Evolutionary conservation across 2,113 vertebrate species (phyloP).

Genomic region (Cololabis saira): DNA sequence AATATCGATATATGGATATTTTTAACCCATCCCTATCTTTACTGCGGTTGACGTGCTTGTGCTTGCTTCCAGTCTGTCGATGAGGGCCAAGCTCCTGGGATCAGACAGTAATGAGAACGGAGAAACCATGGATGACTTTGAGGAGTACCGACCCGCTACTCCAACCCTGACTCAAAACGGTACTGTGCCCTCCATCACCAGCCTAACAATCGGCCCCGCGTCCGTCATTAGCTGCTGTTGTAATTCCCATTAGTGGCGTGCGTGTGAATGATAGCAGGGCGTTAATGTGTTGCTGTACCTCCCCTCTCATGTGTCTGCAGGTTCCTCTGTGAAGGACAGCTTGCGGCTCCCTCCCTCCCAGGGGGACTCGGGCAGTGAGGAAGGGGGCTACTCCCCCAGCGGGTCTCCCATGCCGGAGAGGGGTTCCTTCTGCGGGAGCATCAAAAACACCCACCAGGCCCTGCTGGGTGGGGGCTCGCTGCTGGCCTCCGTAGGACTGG

Average conservation of each 20-base stretch:
- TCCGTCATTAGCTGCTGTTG: constrained; percentile 4
- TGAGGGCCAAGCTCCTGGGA: constrained; percentile 86
- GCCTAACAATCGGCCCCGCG: not conserved
- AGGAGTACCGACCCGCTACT: constrained; percentile 78
- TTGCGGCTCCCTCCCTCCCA: constrained; percentile 67
- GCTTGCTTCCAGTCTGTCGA: constrained; percentile 50
- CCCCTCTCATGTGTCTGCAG: constrained; percentile 54
- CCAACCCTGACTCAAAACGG: constrained; percentile 78
- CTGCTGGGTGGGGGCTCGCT: constrained; percentile 82
- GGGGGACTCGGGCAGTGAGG: constrained; percentile 68
- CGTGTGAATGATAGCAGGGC: constrained; percentile 56
- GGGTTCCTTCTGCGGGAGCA: constrained; percentile 45
- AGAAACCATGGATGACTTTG: constrained; percentile 82
- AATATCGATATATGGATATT: too few relatives aligned
- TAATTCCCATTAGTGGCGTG: constrained; percentile 28
- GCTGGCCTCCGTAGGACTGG: constrained; percentile 85
- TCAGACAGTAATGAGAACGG: constrained; percentile 83
- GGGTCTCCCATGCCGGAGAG: constrained; percentile 66
- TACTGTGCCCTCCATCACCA: constrained; percentile 52
- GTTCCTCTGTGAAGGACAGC: constrained; percentile 70
- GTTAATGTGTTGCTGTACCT: too few relatives aligned
- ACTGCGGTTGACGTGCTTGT: not conserved
- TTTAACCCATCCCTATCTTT: too few relatives aligned
- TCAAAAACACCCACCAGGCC: constrained; percentile 82
- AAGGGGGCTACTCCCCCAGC: constrained; percentile 61